These are phyloP conservation scores for Nematolebias whitei DNA, from an alignment of 2,113 vertebrate species.

Conservation along the genomic window DNA sequence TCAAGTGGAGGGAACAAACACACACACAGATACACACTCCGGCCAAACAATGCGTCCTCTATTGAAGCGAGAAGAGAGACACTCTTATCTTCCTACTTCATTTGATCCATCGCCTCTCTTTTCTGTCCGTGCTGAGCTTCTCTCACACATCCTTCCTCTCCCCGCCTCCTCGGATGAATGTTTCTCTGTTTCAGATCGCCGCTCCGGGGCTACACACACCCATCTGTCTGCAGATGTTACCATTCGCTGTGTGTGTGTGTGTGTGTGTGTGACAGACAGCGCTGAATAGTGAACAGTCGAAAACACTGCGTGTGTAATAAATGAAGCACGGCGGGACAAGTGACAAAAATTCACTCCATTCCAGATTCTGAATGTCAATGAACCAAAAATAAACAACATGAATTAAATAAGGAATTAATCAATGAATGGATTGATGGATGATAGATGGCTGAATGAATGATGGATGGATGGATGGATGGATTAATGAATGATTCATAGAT, in stretches of 20 bases:
- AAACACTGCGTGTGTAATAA: no score
- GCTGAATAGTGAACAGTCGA: slow-evolving; percentile 60
- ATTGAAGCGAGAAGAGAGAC: slow-evolving; percentile 72
- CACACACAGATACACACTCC: slow-evolving; percentile 57
- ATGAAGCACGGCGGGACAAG: slow-evolving; percentile 4
- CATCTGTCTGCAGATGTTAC: slow-evolving; percentile 79
- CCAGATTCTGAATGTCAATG: not conserved
- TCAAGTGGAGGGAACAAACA: no score
- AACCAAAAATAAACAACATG: no score
- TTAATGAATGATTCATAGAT: no score
- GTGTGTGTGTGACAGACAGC: slow-evolving; percentile 44
- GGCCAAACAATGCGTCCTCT: slow-evolving; percentile 78
- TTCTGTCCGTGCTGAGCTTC: slow-evolving; percentile 67
- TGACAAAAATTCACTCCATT: slow-evolving; percentile 3
- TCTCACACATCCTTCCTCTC: slow-evolving; percentile 79
- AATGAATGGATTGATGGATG: no score
- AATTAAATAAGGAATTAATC: no score
- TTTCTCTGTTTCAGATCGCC: slow-evolving; percentile 74
- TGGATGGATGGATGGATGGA: no score
- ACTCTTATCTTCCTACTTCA: slow-evolving; percentile 78
- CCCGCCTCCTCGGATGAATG: slow-evolving; percentile 74
- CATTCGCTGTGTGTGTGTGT: slow-evolving; percentile 51
- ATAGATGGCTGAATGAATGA: no score
- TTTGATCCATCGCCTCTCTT: slow-evolving; percentile 72
- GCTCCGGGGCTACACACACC: slow-evolving; percentile 75